These are phyloP conservation scores for Xyliphius kryptos DNA, from an alignment of 2,113 vertebrate genomes.

Conservation along the genomic window DNA sequence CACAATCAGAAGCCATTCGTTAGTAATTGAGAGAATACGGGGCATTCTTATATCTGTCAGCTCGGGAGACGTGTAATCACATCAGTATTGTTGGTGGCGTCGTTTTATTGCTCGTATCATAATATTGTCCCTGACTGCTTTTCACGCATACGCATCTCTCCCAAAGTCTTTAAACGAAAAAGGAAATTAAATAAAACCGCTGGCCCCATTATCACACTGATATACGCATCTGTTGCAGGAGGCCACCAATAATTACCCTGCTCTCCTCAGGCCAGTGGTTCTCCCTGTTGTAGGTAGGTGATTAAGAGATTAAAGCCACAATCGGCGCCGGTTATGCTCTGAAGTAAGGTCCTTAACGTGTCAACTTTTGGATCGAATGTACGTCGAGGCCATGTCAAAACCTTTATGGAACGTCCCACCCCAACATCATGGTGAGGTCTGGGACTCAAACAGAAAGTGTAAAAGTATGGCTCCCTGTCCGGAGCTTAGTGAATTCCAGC, in stretches of 20 bases:
- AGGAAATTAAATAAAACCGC: conserved; percentile 30
- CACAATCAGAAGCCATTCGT: conserved; percentile 44
- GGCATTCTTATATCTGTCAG: conserved; percentile 39
- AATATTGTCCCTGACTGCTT: conserved; percentile 39
- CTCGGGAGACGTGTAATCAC: conserved; percentile 36
- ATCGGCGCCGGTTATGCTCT: too few relatives aligned
- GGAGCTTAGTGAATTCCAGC: too few relatives aligned
- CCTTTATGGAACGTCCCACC: too few relatives aligned
- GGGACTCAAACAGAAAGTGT: too few relatives aligned
- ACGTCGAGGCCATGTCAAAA: too few relatives aligned
- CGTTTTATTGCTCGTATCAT: conserved; percentile 39
- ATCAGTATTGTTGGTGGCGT: conserved; percentile 36
- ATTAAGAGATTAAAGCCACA: too few relatives aligned
- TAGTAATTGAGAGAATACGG: conserved; percentile 45
- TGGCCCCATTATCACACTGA: conserved; percentile 14
- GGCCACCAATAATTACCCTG: conserved; percentile 29
- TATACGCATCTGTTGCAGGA: conserved; percentile 22
- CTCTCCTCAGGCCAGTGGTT: too few relatives aligned
- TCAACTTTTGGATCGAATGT: too few relatives aligned
- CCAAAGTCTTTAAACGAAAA: conserved; percentile 24
- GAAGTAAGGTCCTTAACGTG: too few relatives aligned
- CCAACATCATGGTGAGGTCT: too few relatives aligned
- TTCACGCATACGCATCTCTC: conserved; percentile 21
- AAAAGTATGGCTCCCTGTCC: too few relatives aligned
- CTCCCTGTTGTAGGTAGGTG: too few relatives aligned